Percentiles rank a stretch among this genome's conserved stretches.
Evolutionary conservation across 1,140 invertebrate species (phyloP).

Genomic region (Muscidifurax raptorellus): DNA sequence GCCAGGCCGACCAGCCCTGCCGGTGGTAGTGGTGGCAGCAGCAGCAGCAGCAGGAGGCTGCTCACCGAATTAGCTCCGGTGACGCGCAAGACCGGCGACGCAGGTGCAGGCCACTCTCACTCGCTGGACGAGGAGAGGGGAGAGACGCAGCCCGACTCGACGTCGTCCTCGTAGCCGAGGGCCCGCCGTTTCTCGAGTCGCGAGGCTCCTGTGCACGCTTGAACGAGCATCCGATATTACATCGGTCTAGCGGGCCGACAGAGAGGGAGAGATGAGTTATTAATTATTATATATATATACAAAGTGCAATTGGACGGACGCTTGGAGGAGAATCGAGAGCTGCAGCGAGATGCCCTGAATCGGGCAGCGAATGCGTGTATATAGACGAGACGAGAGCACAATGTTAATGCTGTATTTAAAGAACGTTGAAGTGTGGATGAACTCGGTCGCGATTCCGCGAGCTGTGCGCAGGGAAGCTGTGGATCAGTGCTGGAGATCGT

Average conservation of each 20-base stretch:
- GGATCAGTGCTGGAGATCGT: neutral
- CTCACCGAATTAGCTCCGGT: neutral
- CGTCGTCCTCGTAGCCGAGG: conserved; percentile 70
- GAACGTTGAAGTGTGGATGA: conserved; percentile 68
- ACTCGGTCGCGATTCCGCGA: neutral
- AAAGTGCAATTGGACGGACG: conserved; percentile 71
- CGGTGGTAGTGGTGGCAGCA: neutral
- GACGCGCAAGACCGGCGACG: conserved; percentile 1
- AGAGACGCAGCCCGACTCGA: conserved; percentile 68
- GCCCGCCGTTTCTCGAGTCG: conserved; percentile 49
- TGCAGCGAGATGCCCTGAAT: neutral
- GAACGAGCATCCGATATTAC: neutral
- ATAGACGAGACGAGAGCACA: conserved; percentile 58
- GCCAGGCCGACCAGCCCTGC: neutral
- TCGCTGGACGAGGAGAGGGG: conserved; percentile 59
- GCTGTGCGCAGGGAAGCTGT: neutral
- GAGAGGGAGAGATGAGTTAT: neutral
- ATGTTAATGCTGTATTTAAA: conserved; percentile 55
- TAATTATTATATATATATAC: conserved; percentile 50
- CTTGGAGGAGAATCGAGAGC: conserved; percentile 17
- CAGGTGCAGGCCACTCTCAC: conserved; percentile 48
- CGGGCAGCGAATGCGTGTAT: conserved; percentile 55
- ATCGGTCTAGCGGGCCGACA: neutral
- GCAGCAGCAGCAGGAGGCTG: neutral
- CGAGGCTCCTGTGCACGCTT: conserved; percentile 30